Evolutionary conservation across 1,140 invertebrate genomes (phyloP).

Genomic region (Diachasmimorpha longicaudata): DNA sequence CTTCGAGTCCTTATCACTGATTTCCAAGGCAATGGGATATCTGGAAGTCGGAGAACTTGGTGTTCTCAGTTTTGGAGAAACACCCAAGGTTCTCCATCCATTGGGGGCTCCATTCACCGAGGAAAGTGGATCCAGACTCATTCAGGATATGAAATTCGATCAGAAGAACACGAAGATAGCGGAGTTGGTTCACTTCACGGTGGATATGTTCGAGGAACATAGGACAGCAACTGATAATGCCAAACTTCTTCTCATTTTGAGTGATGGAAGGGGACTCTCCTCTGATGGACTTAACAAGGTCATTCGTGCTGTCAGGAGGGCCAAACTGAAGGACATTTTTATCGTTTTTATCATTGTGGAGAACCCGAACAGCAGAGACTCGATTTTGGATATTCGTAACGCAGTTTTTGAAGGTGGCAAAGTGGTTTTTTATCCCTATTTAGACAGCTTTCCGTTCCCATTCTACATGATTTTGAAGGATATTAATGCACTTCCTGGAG

Average conservation of each 20-base stretch:
- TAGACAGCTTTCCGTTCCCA: conserved; percentile 98
- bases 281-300: conserved; percentile 86
- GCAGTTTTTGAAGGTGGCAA: conserved; percentile 75
- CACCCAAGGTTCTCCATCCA: conserved; percentile 81
- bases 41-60: conserved; percentile 92
- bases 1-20: conserved; percentile 91
- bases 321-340: conserved; percentile 84
- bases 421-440: conserved; percentile 75
- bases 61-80: conserved; percentile 92
- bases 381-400: conserved; percentile 88
- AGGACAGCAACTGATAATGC: conserved; percentile 68
- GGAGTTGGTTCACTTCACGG: conserved; percentile 79
- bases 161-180: conserved; percentile 83
- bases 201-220: conserved; percentile 72
- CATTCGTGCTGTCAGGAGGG: conserved; percentile 77
- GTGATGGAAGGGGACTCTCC: conserved; percentile 92
- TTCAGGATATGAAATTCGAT: conserved; percentile 80
- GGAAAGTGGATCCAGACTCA: conserved; percentile 76
- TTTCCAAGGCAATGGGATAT: conserved; percentile 89
- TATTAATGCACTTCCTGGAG: conserved; percentile 83
- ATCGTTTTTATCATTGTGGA: conserved; percentile 96
- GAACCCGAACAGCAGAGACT: conserved; percentile 89
- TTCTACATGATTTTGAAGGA: conserved; percentile 95
- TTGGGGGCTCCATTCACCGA: conserved; percentile 87
- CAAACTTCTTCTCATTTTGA: conserved; percentile 90